Evolutionary conservation across 2,888 invertebrate genomes (phyloP).

Genomic region (Apamea sordens): DNA sequence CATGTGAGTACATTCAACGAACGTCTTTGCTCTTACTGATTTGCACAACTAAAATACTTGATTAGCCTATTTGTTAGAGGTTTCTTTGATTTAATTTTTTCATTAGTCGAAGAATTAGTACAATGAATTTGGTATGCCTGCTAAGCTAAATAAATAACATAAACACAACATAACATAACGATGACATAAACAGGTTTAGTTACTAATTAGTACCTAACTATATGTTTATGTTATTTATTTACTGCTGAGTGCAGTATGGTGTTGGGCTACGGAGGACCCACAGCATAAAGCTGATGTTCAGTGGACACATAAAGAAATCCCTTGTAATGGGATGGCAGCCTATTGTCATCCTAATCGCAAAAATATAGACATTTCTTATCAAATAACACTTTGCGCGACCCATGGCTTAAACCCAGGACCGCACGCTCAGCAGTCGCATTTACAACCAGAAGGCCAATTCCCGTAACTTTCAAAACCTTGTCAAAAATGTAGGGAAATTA

Average conservation of each 20-base stretch:
- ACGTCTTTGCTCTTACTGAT: slow-evolving; percentile 29
- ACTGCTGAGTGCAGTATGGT: neutral
- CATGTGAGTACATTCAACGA: slow-evolving; percentile 42
- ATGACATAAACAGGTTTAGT: too few species aligned
- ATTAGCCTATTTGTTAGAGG: slow-evolving; percentile 12
- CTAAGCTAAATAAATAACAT: neutral
- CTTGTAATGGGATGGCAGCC: neutral
- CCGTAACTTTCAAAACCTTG: too few species aligned
- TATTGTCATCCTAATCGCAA: neutral
- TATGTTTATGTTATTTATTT: too few species aligned
- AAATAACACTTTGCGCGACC: neutral
- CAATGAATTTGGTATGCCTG: neutral
- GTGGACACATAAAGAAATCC: neutral
- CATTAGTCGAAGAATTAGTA: neutral
- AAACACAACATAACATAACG: too few species aligned
- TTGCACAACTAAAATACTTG: slow-evolving; percentile 35
- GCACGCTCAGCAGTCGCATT: neutral
- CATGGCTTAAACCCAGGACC: neutral
- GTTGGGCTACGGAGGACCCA: neutral
- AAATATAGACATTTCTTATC: neutral
- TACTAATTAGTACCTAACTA: too few species aligned
- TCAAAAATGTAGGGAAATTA: too few species aligned
- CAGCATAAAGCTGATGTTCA: neutral
- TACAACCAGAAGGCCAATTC: neutral
- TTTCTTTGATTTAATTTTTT: slow-evolving; percentile 11